Evolutionary conservation across 2,888 invertebrate genomes (phyloP).

Genomic region (Diaprepes abbreviatus): DNA sequence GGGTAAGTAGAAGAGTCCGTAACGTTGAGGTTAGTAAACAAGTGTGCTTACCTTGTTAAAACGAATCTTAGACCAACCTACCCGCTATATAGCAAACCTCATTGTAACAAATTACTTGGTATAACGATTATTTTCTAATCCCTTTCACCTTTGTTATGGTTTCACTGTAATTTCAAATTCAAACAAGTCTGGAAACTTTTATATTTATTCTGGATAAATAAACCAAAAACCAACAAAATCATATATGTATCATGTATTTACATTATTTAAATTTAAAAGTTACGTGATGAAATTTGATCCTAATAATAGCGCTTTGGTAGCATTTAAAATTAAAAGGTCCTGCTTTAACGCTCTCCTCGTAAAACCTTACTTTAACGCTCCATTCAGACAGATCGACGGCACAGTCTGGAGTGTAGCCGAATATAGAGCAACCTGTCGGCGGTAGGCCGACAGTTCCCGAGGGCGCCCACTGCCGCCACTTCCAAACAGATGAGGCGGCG

Average conservation of each 20-base stretch:
- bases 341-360: slow-evolving; percentile 36
- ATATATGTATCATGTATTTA: slow-evolving; percentile 22
- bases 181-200: no score
- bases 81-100: no score
- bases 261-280: no score
- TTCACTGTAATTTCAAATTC: no score
- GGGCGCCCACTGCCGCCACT: slow-evolving; percentile 32
- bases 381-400: slow-evolving; percentile 25
- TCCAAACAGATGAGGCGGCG: slow-evolving; percentile 19
- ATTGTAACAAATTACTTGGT: no score
- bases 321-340: slow-evolving; percentile 17
- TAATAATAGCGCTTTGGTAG: neutral
- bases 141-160: no score
- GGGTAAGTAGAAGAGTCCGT: no score
- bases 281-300: neutral
- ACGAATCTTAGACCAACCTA: no score
- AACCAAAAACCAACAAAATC: neutral
- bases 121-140: no score
- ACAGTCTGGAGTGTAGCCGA: slow-evolving; percentile 16
- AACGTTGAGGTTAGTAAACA: no score
- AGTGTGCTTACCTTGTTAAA: no score
- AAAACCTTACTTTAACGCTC: slow-evolving; percentile 37
- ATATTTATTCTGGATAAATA: no score
- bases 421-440: slow-evolving; percentile 41
- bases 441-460: slow-evolving; percentile 35